Evolutionary conservation across 1,140 invertebrate genomes (phyloP), one percentile per base, ranked within the genome.

Genomic region (Euborellia annulipes): DNA sequence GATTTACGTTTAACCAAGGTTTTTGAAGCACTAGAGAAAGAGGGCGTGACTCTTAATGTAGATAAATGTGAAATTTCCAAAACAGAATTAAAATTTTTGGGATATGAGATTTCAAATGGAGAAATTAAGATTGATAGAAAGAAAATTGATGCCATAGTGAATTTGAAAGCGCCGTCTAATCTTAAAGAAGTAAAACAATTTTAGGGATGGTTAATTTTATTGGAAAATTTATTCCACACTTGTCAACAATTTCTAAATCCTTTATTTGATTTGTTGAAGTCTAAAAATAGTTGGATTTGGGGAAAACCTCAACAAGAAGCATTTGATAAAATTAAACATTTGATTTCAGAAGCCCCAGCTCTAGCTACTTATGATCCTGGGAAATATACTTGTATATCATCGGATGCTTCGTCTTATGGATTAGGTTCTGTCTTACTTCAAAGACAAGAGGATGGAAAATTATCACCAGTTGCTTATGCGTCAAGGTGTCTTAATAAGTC

Each of bases 191-290:
- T 42, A 14, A 14, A 20, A 14, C 43, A 51, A 36, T 58, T 62
- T 19, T 37, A 65, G 17, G 61, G 56, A 22, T 53, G 64, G 43
- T 46, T 63, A 0, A 66, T 51, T n/a, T 66, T 66, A 48, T 41
- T 65, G n/a, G 40, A 43, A n/a, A 62, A 55, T 49, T 65, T 58
- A 51, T 54, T 65, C 42, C 46, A 49, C 14, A 56, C 59, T 46
- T 41, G 58, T 40, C 42, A 56, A 19, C 23, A 55, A 18, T 9
- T 50, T 18, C 52, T 55, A 1, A 42, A 45, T 16, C 49, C 55
- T 2, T 36, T 63, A 7, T 54, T 51, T 47, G 16, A 50, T 7
- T 49, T 62, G 22, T 27, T 55, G 19, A 52, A 55, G 34, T 54
- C 58, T 50, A 50, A 58, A 38, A 37, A 36, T 22, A 39, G 38